phyloP scores from a whole-genome alignment of 2,113 vertebrate genomes.

The Nothobranchius furzeri region DNA sequence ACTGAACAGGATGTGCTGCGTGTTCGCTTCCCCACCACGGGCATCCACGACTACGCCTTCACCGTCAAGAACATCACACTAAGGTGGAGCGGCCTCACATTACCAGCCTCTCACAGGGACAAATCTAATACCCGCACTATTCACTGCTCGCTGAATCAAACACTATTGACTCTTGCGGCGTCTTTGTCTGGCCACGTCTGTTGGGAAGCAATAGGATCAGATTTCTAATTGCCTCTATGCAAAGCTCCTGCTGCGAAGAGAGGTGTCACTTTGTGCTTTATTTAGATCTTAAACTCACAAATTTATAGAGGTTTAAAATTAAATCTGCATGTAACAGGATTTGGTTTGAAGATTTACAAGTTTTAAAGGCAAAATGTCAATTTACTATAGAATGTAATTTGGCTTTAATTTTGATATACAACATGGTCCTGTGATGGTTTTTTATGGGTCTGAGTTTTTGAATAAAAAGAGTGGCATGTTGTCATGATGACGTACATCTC shows the following conservation, averaged over 20 bases:
- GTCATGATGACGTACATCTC: too few species aligned
- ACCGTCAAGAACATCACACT: slow-evolving; percentile 84
- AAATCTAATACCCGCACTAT: slow-evolving; percentile 34
- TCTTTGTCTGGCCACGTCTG: slow-evolving; percentile 41
- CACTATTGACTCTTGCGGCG: slow-evolving; percentile 14
- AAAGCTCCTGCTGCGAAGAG: slow-evolving; percentile 20
- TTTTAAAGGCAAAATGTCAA: background rate
- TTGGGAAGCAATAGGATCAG: slow-evolving; percentile 26
- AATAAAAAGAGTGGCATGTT: too few species aligned
- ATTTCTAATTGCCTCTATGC: slow-evolving; percentile 25
- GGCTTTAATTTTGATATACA: too few species aligned
- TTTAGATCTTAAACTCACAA: slow-evolving; percentile 13
- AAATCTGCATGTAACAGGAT: background rate
- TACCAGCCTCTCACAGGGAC: slow-evolving; percentile 22
- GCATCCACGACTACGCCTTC: slow-evolving; percentile 91
- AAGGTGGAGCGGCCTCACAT: slow-evolving; percentile 73
- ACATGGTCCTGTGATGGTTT: too few species aligned
- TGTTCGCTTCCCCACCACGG: slow-evolving; percentile 89
- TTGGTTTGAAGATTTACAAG: background rate
- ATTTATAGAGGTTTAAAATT: slow-evolving; percentile 3
- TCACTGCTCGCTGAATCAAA: slow-evolving; percentile 32
- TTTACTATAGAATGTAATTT: too few species aligned
- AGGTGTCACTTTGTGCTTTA: slow-evolving; percentile 24
- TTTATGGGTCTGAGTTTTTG: too few species aligned
- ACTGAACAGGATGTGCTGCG: slow-evolving; percentile 87